Evolutionary conservation across 2,113 vertebrate genomes (phyloP).

Genomic region (Lepus timidus): DNA sequence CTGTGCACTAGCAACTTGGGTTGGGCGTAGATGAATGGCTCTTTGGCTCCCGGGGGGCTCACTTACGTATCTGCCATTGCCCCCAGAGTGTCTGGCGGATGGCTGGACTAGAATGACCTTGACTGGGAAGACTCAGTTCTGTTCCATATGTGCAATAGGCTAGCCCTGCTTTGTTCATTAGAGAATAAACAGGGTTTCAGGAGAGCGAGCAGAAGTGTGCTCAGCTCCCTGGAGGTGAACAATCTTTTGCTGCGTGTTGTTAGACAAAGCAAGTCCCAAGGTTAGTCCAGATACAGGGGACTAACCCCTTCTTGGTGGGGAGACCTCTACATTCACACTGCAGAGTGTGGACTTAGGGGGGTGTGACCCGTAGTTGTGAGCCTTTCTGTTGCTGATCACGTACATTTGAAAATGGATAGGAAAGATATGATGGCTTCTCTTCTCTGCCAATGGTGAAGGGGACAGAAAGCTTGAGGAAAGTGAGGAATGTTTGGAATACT

Average conservation of each 20-base stretch:
- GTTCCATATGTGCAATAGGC: not conserved
- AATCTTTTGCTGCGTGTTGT: not conserved
- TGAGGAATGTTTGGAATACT: not conserved
- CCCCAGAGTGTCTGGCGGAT: not conserved
- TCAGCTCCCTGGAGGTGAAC: not conserved
- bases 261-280: not conserved
- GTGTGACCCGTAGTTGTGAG: not conserved
- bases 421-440: conserved; percentile 11
- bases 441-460: conserved; percentile 15
- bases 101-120: not conserved
- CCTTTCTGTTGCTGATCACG: not conserved
- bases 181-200: not conserved
- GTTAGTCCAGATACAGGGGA: not conserved
- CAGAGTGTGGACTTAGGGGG: not conserved
- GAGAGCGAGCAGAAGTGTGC: not conserved
- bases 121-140: not conserved
- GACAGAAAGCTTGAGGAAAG: not conserved
- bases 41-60: not conserved
- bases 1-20: not conserved
- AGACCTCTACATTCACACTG: not conserved
- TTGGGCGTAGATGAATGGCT: not conserved
- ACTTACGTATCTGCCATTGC: not conserved
- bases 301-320: not conserved
- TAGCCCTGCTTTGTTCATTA: not conserved
- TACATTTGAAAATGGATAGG: conserved; percentile 24